Evolutionary conservation across 2,797 vertebrate genomes (phyloP).

Genomic region (Pseudotriccus pelzelni): DNA sequence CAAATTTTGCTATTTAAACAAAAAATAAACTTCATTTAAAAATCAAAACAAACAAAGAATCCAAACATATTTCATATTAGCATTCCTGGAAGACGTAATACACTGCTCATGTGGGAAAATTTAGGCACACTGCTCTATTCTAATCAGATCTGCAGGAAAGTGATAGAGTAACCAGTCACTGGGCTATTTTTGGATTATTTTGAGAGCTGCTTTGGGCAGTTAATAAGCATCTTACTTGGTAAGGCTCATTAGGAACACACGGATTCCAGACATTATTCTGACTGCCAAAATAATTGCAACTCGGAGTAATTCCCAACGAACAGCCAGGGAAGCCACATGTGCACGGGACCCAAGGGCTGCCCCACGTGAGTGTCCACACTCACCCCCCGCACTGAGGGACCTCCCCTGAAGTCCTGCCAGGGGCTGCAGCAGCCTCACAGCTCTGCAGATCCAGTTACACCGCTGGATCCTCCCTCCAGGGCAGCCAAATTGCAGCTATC

Average conservation of each 20-base stretch:
- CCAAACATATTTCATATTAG: not conserved
- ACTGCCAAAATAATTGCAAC: not conserved
- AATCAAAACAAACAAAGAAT: not conserved
- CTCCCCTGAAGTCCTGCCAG: constrained; percentile 13
- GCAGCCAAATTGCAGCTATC: not conserved
- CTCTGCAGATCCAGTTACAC: constrained; percentile 21
- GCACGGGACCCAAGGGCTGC: fast-evolving
- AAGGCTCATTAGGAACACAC: constrained; percentile 4
- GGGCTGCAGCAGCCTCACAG: constrained; percentile 5
- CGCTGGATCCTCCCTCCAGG: not conserved
- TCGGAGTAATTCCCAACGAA: not conserved
- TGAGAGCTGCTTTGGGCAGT: constrained; percentile 7
- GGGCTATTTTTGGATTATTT: constrained; percentile 56
- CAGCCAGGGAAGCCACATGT: not conserved
- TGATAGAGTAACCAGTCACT: constrained; percentile 39
- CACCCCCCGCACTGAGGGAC: not conserved
- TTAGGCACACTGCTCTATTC: not conserved
- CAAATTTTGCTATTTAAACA: not conserved
- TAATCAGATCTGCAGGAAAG: constrained; percentile 52
- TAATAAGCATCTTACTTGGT: constrained; percentile 54
- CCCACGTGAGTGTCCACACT: fast-evolving
- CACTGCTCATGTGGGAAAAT: not conserved
- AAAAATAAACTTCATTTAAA: not conserved
- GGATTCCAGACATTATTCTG: not conserved
- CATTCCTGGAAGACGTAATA: not conserved